phyloP scores from a whole-genome alignment of 30 jellyfish, hydroid and myxozoan genomes.

The Morbakka virulenta region DNA sequence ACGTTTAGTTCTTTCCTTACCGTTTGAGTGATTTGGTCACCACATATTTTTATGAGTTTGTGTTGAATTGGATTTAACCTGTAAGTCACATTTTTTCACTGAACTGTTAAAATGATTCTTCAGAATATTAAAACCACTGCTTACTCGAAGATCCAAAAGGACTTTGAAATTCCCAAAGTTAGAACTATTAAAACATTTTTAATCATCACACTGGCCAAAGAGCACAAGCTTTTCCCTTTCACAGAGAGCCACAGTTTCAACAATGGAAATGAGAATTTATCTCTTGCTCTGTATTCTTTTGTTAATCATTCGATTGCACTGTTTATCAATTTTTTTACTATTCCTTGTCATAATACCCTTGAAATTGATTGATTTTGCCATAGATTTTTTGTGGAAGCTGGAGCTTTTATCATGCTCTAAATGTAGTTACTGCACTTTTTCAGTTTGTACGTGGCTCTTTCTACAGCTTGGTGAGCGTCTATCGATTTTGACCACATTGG shows the following conservation, averaged over 20 bases:
- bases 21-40: slow-evolving; percentile 18
- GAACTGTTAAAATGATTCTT: not conserved
- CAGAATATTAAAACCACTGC: not conserved
- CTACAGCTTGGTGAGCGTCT: not conserved
- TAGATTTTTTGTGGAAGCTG: not conserved
- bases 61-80: slow-evolving; percentile 17
- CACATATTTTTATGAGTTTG: slow-evolving; percentile 16
- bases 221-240: too few species aligned
- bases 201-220: too few species aligned
- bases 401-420: not conserved
- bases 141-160: not conserved
- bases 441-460: not conserved
- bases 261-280: too few species aligned
- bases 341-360: not conserved
- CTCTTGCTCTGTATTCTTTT: not conserved
- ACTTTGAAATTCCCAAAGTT: not conserved
- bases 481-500: not conserved
- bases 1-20: not conserved
- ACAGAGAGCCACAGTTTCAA: too few species aligned
- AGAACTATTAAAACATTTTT: not conserved
- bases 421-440: not conserved
- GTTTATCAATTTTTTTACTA: not conserved
- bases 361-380: not conserved
- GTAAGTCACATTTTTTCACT: not conserved
- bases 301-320: not conserved